phyloP scores from a whole-genome alignment of 2,797 vertebrate genomes.

The Pantherophis vulpinus region DNA sequence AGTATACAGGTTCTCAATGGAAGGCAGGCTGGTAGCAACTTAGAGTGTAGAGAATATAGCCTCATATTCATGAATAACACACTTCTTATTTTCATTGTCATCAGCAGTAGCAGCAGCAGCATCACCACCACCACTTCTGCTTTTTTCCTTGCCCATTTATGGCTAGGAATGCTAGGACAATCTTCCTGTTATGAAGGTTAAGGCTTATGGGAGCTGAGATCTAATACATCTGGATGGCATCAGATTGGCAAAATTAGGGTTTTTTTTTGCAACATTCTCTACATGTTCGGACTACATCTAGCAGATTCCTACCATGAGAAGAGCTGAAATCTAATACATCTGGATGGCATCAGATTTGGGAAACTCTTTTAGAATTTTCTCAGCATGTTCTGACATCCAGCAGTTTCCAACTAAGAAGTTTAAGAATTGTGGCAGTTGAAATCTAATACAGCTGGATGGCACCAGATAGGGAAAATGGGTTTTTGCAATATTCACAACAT shows the following conservation, averaged over 20 bases:
- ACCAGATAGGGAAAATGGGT: background rate
- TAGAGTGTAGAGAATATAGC: background rate
- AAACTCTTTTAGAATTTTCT: background rate
- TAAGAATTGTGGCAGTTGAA: background rate
- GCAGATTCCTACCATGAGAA: background rate
- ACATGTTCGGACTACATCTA: background rate
- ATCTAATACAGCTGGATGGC: background rate
- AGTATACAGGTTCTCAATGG: too few species aligned
- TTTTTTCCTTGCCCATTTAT: background rate
- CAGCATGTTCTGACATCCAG: background rate
- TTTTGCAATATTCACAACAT: background rate
- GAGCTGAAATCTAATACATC: background rate
- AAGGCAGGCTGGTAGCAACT: background rate
- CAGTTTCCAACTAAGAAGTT: background rate
- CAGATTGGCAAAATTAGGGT: background rate
- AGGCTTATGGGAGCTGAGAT: background rate
- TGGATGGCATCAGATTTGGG: background rate
- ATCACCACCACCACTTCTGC: background rate
- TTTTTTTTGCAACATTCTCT: background rate
- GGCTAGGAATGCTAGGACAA: background rate
- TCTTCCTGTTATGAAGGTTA: background rate
- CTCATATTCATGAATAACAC: background rate
- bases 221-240: background rate
- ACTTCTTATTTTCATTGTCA: background rate
- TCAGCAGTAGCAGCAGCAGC: background rate